phyloP scores from a whole-genome alignment of 2,888 invertebrate species.

The Eilema depressum region DNA sequence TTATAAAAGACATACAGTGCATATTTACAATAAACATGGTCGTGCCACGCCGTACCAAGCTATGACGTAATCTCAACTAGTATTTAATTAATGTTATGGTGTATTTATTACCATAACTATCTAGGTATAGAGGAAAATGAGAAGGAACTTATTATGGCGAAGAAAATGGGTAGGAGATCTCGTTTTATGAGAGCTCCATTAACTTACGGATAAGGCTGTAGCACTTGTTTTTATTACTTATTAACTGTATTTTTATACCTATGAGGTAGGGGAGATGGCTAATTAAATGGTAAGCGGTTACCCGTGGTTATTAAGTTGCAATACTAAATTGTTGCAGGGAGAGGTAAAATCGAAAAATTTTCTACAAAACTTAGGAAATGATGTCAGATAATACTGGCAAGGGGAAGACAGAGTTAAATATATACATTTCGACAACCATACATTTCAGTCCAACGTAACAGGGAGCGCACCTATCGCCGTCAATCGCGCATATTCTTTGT shows the following conservation, averaged over 20 bases:
- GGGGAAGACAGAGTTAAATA: not conserved
- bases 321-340: not conserved
- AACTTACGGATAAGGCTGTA: not conserved
- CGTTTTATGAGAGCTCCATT: not conserved
- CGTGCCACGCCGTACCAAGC: constrained; percentile 57
- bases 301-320: too few species aligned
- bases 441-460: too few species aligned
- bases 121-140: constrained; percentile 17
- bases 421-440: not conserved
- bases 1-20: constrained; percentile 15
- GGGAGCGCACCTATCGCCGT: too few species aligned
- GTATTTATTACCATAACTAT: constrained; percentile 26
- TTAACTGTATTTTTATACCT: not conserved
- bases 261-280: not conserved
- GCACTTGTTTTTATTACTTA: not conserved
- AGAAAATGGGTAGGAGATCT: constrained; percentile 4
- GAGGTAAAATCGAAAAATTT: not conserved
- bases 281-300: not conserved
- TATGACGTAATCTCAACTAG: constrained; percentile 30
- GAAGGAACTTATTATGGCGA: constrained; percentile 2
- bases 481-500: too few species aligned
- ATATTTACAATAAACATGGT: constrained; percentile 16
- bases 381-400: not conserved
- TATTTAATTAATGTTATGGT: constrained; percentile 36
- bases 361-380: not conserved